Evolutionary conservation across 2,888 invertebrate genomes (phyloP), one percentile per base, ranked within the genome.

Genomic region (Megalurothrips usitatus): DNA sequence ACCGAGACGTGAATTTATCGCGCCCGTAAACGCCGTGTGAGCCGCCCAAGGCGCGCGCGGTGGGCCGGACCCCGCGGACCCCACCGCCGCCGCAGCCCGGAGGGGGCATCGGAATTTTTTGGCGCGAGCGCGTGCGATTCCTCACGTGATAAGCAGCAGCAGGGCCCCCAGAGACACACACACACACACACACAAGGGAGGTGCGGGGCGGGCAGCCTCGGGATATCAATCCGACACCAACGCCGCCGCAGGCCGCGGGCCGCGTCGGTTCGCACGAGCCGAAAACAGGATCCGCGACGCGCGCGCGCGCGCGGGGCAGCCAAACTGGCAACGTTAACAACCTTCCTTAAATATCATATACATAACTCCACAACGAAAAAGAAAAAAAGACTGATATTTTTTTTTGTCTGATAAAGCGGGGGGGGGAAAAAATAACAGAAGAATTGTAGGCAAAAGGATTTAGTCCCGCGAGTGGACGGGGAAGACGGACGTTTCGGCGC

Each of bases 31-130:
- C n/a, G 23, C 10, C 68, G 68, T 75, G 68, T 75, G 12, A 58
- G 58, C 68, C 23, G 68, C 68, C 12, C 68, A 75, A 75, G 68
- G 23, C 68, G 63, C n/a, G 63, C n/a, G 63, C 63, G 63, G 63
- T 9, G n/a, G n/a, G 63, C 19, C 52, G 17, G 58, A 17, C 58
- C 58, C 58, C 0, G 34, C 34, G 34, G 34, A 43, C 34, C 34
- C 34, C 6, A 6, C 3, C 34, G 34, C 3, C 2, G 34, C 34
- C 34, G 3, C 34, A 43, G 34, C 34, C n/a, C n/a, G n/a, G n/a
- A n/a, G n/a, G 34, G 34, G 34, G 34, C 34, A 43, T 43, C 34
- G 34, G 34, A 43, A 43, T 43, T 43, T 43, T n/a, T 43, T 43
- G 34, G 34, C 34, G 34, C 34, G 34, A 43, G 34, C 34, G 34